Conservation (phyloP, 2,888 invertebrate species). For the Melinaea marsaeus region DNA sequence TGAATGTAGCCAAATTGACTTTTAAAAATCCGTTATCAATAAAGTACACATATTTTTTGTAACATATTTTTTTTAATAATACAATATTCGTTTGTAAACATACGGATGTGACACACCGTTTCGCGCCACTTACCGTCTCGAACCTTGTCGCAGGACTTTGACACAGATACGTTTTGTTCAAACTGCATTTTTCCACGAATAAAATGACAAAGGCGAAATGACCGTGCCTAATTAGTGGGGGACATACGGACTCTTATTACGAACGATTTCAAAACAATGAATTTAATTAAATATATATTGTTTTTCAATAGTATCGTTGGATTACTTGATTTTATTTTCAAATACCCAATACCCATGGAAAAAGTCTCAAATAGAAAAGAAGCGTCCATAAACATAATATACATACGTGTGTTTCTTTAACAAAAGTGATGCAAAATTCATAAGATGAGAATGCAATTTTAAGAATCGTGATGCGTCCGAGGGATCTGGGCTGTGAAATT, state of each 20-base stretch:
- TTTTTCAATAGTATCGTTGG: too few species aligned
- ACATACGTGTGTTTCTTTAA: constrained; percentile 34
- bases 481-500: constrained; percentile 55
- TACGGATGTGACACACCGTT: constrained; percentile 24
- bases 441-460: constrained; percentile 64
- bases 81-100: constrained; percentile 17
- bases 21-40: too few species aligned
- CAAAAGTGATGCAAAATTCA: constrained; percentile 47
- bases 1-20: too few species aligned
- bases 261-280: background rate
- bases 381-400: constrained; percentile 18
- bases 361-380: constrained; percentile 6
- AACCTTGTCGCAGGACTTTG: constrained; percentile 48
- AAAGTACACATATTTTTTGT: too few species aligned
- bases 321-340: too few species aligned
- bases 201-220: constrained; percentile 62
- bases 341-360: too few species aligned
- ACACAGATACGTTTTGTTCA: constrained; percentile 58
- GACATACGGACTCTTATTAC: constrained; percentile 38
- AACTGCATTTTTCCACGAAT: constrained; percentile 62
- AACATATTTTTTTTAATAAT: background rate
- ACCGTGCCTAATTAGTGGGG: constrained; percentile 57
- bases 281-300: too few species aligned
- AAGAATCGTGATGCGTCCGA: constrained; percentile 50
- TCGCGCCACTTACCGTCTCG: constrained; percentile 24